Conservation (phyloP, 2,797 vertebrate genomes). For the Sebastes paucispinis region DNA sequence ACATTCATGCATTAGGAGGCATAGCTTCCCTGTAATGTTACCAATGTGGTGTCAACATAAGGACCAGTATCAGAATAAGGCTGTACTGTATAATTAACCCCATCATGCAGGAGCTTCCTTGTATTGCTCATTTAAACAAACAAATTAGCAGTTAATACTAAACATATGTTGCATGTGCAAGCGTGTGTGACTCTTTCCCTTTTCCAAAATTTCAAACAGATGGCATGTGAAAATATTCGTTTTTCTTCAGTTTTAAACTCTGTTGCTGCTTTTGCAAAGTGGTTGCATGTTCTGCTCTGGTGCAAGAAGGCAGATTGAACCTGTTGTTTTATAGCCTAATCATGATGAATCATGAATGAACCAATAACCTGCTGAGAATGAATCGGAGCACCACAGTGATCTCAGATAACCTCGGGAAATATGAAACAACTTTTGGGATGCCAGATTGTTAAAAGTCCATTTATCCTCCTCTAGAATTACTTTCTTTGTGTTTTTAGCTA, state of each 20-base stretch:
- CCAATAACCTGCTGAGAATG: not conserved
- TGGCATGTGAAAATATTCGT: constrained; percentile 14
- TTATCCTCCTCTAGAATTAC: not conserved
- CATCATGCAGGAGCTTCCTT: not conserved
- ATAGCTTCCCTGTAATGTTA: not conserved
- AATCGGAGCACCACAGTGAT: not conserved
- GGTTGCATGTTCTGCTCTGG: not conserved
- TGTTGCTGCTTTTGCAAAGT: not conserved
- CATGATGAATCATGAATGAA: not conserved
- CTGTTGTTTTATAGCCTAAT: not conserved
- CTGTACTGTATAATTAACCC: not conserved
- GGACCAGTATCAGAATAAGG: not conserved
- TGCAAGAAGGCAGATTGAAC: constrained; percentile 1
- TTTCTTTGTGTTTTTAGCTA: too few species aligned
- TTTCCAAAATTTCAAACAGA: constrained; percentile 16
- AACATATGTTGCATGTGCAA: not conserved
- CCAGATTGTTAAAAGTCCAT: not conserved
- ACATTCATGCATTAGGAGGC: not conserved
- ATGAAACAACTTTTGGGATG: not conserved
- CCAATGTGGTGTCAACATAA: too few species aligned
- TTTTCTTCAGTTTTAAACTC: constrained; percentile 1
- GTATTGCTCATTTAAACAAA: too few species aligned
- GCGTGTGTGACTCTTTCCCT: not conserved
- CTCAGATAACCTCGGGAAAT: not conserved
- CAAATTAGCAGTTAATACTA: not conserved